Percentiles rank a stretch among this genome's conserved stretches.
Conservation (phyloP, 2,888 invertebrate genomes). For the Campaea margaritaria region DNA sequence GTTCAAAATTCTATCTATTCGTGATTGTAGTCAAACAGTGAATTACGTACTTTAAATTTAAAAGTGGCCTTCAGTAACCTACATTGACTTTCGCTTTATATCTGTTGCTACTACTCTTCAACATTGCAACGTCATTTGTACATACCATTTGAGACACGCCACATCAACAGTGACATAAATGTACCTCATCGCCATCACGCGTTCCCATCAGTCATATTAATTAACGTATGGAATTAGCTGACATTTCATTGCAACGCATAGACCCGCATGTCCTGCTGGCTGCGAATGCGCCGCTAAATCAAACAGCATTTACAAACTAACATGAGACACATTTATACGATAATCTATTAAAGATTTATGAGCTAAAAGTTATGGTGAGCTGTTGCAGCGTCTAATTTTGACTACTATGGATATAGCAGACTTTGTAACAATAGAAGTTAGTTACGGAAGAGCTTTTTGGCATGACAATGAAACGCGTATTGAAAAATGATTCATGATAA, state of each 20-base stretch:
- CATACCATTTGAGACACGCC: constrained; percentile 14
- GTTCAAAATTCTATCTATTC: no score
- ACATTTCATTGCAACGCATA: constrained; percentile 49
- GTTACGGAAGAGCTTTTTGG: no score
- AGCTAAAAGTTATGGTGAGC: constrained; percentile 20
- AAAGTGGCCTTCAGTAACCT: no score
- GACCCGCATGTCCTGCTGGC: constrained; percentile 34
- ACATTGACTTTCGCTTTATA: no score
- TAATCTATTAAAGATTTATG: constrained; percentile 38
- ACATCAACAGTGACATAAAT: constrained; percentile 30
- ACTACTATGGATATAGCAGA: not conserved
- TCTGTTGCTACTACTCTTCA: no score
- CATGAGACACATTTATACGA: constrained; percentile 36
- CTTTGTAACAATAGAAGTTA: constrained; percentile 10
- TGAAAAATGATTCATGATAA: no score
- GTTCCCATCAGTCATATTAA: constrained; percentile 55
- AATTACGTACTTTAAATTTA: no score
- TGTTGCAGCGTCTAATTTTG: constrained; percentile 20
- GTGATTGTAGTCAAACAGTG: no score
- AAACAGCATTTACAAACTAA: constrained; percentile 45
- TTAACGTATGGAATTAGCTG: constrained; percentile 54
- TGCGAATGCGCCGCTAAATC: constrained; percentile 40
- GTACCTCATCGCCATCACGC: constrained; percentile 35
- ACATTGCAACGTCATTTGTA: not conserved
- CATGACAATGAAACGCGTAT: no score